Conservation (phyloP, 2,888 invertebrate genomes). For the Fragum whitleyi region DNA sequence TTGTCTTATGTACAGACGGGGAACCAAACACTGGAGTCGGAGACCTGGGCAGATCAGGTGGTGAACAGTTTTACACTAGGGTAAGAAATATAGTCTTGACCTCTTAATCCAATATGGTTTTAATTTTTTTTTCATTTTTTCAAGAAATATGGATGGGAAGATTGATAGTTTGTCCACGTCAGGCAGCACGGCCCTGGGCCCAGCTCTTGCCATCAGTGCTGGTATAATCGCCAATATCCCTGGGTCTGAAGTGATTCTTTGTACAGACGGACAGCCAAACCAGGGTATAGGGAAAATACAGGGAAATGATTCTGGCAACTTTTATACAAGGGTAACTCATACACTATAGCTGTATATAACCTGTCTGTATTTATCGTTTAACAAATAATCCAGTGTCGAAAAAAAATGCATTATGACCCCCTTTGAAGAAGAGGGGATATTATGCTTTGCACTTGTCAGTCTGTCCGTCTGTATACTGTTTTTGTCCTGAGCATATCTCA, state of each 20-base stretch:
- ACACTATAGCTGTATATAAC: background rate
- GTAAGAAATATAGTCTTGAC: constrained; percentile 26
- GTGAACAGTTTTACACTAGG: constrained; percentile 53
- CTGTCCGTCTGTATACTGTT: no score
- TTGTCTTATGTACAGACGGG: constrained; percentile 82
- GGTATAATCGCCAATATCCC: constrained; percentile 74
- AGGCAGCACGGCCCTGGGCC: constrained; percentile 80
- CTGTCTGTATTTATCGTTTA: no score
- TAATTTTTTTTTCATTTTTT: constrained; percentile 2
- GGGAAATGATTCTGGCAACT: constrained; percentile 29
- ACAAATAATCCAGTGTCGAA: no score
- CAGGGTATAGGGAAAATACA: constrained; percentile 71
- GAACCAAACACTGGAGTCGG: constrained; percentile 80
- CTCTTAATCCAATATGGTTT: background rate
- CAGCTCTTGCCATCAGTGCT: constrained; percentile 76
- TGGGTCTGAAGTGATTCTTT: constrained; percentile 80
- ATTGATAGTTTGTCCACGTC: constrained; percentile 62
- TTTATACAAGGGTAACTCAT: constrained; percentile 68
- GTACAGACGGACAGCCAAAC: constrained; percentile 82
- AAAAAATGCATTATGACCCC: no score
- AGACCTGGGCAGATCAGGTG: constrained; percentile 24
- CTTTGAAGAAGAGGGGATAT: no score
- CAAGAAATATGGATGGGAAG: constrained; percentile 48
- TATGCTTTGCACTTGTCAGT: no score
- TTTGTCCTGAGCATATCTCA: no score